These are phyloP conservation scores for Lasioglossum vierecki DNA, from an alignment of 2,888 invertebrate species.

Conservation along the genomic window DNA sequence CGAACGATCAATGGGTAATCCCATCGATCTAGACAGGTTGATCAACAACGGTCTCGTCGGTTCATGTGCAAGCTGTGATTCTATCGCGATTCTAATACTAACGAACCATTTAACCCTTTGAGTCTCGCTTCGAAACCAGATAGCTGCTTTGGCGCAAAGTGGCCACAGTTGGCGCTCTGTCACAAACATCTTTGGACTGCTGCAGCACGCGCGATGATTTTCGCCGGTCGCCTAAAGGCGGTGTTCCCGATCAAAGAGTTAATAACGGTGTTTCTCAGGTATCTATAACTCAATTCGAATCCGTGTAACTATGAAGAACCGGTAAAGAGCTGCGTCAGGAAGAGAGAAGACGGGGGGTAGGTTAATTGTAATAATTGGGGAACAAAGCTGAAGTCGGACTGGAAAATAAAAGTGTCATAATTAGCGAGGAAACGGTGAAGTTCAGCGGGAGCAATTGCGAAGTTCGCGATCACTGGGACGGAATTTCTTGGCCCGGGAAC, in stretches of 20 bases:
- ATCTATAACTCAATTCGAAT: background rate
- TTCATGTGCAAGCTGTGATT: background rate
- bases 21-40: background rate
- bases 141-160: background rate
- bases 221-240: background rate
- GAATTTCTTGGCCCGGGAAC: constrained; percentile 25
- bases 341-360: background rate
- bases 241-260: background rate
- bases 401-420: constrained; percentile 30
- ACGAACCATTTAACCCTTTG: background rate
- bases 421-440: constrained; percentile 24
- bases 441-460: constrained; percentile 19
- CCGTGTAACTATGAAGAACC: background rate
- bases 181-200: background rate
- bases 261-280: background rate
- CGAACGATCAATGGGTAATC: constrained; percentile 12
- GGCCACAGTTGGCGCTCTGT: background rate
- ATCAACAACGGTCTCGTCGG: background rate
- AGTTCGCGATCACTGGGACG: background rate
- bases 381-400: background rate
- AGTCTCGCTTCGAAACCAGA: background rate
- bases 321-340: background rate
- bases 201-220: background rate
- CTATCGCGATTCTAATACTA: background rate
- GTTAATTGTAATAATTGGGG: constrained; percentile 16